Conservation (phyloP, 2,797 vertebrate species). For the Mus minutoides region DNA sequence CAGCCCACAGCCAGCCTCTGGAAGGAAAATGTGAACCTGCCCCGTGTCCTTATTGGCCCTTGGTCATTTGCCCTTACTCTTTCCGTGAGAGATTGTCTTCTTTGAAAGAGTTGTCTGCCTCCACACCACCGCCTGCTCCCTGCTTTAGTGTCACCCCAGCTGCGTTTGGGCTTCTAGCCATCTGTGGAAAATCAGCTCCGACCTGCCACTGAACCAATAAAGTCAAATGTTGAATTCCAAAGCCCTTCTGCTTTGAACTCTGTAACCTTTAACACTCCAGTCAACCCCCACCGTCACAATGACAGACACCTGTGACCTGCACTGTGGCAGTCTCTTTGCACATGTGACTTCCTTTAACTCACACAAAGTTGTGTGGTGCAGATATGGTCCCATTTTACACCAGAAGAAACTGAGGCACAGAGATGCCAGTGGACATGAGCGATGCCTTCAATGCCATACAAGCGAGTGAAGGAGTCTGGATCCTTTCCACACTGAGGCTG, state of each 20-base stretch:
- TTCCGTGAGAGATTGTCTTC: not conserved
- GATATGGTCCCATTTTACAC: not conserved
- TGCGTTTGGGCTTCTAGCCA: not conserved
- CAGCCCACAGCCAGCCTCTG: not conserved
- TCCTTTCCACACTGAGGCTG: not conserved
- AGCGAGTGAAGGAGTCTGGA: not conserved
- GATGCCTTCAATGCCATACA: not conserved
- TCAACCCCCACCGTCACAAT: not conserved
- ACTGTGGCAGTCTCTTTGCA: not conserved
- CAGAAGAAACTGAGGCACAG: not conserved
- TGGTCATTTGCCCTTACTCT: not conserved
- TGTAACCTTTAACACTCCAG: not conserved
- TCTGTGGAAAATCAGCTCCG: not conserved
- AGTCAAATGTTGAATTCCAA: constrained; percentile 2
- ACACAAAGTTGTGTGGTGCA: too few species aligned
- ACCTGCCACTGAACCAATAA: not conserved
- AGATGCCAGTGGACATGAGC: not conserved
- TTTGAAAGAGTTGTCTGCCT: not conserved
- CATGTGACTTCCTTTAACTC: not conserved
- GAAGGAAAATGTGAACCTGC: not conserved
- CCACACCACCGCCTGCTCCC: not conserved
- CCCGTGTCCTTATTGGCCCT: not conserved
- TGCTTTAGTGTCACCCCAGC: not conserved
- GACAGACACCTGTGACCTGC: not conserved
- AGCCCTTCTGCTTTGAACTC: constrained; percentile 24